Evolutionary conservation across 2,888 invertebrate species (phyloP), one percentile per base, ranked within the genome.

Genomic region (Phengaris arion): DNA sequence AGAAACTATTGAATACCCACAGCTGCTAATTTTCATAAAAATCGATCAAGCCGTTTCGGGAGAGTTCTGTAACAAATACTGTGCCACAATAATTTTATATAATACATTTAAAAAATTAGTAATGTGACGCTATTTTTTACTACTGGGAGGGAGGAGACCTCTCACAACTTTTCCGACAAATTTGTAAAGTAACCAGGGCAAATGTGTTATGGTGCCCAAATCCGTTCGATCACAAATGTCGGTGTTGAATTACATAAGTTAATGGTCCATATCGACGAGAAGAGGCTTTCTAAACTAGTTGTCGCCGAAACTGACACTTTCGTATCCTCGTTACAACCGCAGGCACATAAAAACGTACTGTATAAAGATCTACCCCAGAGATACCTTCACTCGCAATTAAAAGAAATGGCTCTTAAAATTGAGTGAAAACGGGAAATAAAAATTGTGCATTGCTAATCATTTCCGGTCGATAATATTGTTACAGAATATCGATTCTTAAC

Each of bases 191-290:
- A 2, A 6, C 6, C 6, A 46, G 46, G 6, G 48, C 6, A 48
- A 48, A 48, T 48, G 8, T 48, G 48, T 48, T 6, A 7, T 48
- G 15, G 15, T 57, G n/a, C 9, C 59, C 59, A 59, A 52, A 68
- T 68, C 12, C 0, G 8, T 9, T 52, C 12, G 72, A 52, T 72
- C 22, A 52, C 15, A 35, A 22, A 22, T 22, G 15, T 64, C 64
- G 64, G 12, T 12, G 12, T 45, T 64, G 10, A 12, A 35, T 64
- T 45, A 35, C 35, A 6, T 35, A 45, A 35, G 12, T 45, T 64
- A 64, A 64, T 64, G 64, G 64, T 13, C 64, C 64, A 13, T 45
- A 64, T 64, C 35, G 64, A 64, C 35, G 35, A 64, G 6, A 45
- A 2, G 2, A 12, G 35, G 12, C 64, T 64, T 64, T 64, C 64